These are phyloP conservation scores for Pseudochromis fuscus DNA, from an alignment of 2,797 vertebrate species.

Conservation along the genomic window DNA sequence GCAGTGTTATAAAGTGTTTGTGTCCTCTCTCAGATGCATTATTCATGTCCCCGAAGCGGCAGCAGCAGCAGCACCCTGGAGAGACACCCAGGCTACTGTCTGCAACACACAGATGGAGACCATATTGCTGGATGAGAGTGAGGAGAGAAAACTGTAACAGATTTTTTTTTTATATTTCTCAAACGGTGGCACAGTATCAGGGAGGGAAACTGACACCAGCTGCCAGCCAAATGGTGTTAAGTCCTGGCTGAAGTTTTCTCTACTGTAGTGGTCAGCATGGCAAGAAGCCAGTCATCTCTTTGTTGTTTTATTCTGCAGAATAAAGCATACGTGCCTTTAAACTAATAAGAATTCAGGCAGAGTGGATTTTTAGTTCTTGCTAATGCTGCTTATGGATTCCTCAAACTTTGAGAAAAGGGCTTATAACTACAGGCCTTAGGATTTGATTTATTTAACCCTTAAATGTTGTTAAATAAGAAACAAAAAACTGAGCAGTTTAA, in stretches of 20 bases:
- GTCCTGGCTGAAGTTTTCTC: constrained; percentile 20
- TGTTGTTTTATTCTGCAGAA: constrained; percentile 9
- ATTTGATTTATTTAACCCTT: too few species aligned
- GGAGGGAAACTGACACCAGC: constrained; percentile 31
- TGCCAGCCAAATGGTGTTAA: constrained; percentile 32
- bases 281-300: not conserved
- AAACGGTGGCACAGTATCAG: constrained; percentile 4
- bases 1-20: not conserved
- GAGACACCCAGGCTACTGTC: constrained; percentile 28
- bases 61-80: constrained; percentile 37
- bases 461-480: not conserved
- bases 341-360: not conserved
- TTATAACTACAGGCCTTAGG: too few species aligned
- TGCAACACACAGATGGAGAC: constrained; percentile 53
- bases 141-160: constrained; percentile 27
- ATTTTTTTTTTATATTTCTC: not conserved
- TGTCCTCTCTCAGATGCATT: constrained; percentile 53
- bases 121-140: constrained; percentile 23
- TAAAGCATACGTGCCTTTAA: constrained; percentile 14
- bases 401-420: too few species aligned
- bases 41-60: constrained; percentile 59
- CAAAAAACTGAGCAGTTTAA: constrained; percentile 24
- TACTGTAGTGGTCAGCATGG: constrained; percentile 19
- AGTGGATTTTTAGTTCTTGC: not conserved
- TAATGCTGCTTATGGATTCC: too few species aligned